Evolutionary conservation across 92 coral and sea anemone genomes (phyloP).

Genomic region (Diadumene lineata): DNA sequence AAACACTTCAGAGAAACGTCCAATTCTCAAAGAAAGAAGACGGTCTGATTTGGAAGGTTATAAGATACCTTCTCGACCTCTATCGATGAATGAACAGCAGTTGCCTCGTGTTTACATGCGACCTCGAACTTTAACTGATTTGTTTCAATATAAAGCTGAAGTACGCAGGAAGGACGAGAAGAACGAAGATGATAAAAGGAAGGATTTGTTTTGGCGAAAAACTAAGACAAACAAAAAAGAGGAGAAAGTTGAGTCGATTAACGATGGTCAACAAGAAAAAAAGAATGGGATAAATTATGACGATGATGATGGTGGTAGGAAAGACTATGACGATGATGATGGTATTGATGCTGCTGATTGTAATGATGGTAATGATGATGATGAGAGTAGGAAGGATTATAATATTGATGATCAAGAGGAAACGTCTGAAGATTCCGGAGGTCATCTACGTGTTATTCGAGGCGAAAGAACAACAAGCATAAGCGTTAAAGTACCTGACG

Average conservation of each 20-base stretch:
- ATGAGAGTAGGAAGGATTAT: not conserved
- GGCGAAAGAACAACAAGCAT: not conserved
- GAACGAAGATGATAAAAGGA: not conserved
- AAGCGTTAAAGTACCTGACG: not conserved
- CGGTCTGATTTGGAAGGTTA: constrained; percentile 1
- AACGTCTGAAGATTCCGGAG: not conserved
- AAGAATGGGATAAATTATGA: too few species aligned
- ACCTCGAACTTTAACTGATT: constrained; percentile 1
- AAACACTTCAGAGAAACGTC: not conserved
- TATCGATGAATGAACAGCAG: not conserved
- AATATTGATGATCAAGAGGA: not conserved
- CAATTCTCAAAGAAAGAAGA: not conserved
- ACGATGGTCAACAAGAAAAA: too few species aligned
- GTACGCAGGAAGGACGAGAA: not conserved
- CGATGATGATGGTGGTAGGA: too few species aligned
- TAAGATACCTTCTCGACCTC: not conserved
- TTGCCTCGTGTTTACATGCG: not conserved
- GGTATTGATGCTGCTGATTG: too few species aligned
- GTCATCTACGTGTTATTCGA: not conserved
- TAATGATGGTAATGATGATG: too few species aligned
- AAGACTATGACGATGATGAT: too few species aligned
- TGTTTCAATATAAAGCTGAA: not conserved
- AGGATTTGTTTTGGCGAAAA: too few species aligned
- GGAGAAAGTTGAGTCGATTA: too few species aligned
- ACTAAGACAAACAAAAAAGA: too few species aligned